Conservation (phyloP, 2,113 vertebrate species). For the Fregata magnificens region DNA sequence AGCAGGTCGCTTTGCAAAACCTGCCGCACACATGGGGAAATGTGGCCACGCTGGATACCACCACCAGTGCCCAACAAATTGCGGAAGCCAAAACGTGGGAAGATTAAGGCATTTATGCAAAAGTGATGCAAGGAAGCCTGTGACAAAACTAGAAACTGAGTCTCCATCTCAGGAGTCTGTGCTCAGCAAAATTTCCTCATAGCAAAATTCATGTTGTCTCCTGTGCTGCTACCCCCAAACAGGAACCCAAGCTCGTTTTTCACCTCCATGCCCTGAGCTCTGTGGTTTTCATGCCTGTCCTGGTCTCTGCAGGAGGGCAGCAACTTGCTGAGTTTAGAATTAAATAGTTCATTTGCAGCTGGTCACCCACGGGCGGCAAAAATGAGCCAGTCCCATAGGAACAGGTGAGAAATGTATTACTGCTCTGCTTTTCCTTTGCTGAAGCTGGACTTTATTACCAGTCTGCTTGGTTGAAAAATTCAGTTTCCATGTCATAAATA, state of each 20-base stretch:
- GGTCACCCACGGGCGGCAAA: background rate
- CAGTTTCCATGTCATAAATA: background rate
- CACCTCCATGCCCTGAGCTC: background rate
- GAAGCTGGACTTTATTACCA: background rate
- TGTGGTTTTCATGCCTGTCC: background rate
- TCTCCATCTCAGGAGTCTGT: background rate
- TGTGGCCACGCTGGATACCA: background rate
- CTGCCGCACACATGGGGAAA: fast-evolving
- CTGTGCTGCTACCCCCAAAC: fast-evolving
- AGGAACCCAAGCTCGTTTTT: background rate
- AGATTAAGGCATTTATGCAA: background rate
- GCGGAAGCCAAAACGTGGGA: background rate
- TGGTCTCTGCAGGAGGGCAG: background rate
- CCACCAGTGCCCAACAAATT: background rate
- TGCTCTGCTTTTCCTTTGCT: background rate
- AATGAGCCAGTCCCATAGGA: background rate
- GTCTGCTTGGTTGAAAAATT: background rate
- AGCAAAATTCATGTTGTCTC: background rate
- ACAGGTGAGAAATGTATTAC: background rate
- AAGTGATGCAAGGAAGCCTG: background rate
- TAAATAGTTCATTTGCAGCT: background rate
- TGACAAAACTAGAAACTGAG: background rate
- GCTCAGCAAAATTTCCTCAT: background rate
- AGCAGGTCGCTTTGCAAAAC: background rate
- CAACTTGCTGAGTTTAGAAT: background rate